Evolutionary conservation across 2,888 invertebrate genomes (phyloP).

Genomic region (Drosophila sordidula): DNA sequence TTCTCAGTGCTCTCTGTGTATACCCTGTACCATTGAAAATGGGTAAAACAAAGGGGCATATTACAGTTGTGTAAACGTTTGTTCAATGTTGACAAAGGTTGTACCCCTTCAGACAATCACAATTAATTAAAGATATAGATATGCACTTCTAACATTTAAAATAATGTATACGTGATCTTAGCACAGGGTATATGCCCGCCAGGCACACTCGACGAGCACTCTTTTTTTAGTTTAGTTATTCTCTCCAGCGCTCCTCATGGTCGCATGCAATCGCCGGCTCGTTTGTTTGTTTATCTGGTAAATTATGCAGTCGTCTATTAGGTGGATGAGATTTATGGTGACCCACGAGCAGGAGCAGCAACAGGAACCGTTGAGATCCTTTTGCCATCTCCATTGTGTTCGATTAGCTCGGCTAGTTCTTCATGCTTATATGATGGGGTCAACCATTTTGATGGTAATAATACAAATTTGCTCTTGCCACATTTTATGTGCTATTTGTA

Average conservation of each 20-base stretch:
- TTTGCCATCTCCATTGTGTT: conserved; percentile 42
- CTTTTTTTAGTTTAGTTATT: conserved; percentile 13
- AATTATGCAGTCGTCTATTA: conserved; percentile 81
- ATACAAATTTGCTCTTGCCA: conserved; percentile 16
- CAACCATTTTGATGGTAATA: conserved; percentile 8
- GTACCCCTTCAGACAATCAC: too few species aligned
- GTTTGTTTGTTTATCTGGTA: conserved; percentile 80
- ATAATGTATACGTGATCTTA: neutral
- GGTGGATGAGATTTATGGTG: conserved; percentile 78
- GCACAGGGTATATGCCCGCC: neutral
- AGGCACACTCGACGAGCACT: neutral
- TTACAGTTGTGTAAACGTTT: too few species aligned
- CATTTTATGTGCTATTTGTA: conserved; percentile 50
- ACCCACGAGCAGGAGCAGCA: conserved; percentile 25
- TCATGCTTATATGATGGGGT: neutral
- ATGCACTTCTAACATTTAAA: too few species aligned
- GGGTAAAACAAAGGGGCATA: too few species aligned
- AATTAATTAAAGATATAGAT: too few species aligned
- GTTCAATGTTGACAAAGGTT: too few species aligned
- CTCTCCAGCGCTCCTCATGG: neutral
- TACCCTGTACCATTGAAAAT: neutral
- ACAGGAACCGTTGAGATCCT: conserved; percentile 15
- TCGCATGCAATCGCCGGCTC: conserved; percentile 55
- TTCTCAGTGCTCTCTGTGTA: conserved; percentile 1
- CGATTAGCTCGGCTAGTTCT: conserved; percentile 2